Evolutionary conservation across 2,113 vertebrate species (phyloP).

Genomic region (Planiliza haematocheilus): DNA sequence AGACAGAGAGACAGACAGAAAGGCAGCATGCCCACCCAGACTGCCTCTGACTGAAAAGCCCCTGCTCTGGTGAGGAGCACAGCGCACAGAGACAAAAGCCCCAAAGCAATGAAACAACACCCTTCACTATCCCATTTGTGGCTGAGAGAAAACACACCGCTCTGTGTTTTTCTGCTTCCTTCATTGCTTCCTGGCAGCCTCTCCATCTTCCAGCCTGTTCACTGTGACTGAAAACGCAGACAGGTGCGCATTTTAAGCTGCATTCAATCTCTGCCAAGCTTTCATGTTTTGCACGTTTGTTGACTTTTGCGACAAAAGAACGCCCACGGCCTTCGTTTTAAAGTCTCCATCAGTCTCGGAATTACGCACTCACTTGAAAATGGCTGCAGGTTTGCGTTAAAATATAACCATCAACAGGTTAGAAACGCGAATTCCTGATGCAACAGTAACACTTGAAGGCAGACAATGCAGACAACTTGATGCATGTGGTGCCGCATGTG

Average conservation of each 20-base stretch:
- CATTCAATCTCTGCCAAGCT: background rate
- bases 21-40: conserved; percentile 71
- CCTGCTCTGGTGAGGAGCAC: conserved; percentile 46
- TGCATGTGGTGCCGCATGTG: conserved; percentile 53
- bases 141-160: conserved; percentile 24
- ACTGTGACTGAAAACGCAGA: background rate
- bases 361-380: background rate
- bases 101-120: conserved; percentile 50
- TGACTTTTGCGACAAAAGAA: conserved; percentile 37
- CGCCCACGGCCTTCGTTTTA: background rate
- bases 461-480: conserved; percentile 68
- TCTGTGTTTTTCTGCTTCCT: conserved; percentile 10
- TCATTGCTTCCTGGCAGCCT: background rate
- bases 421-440: conserved; percentile 41
- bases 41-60: conserved; percentile 63
- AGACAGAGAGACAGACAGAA: conserved; percentile 60
- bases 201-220: conserved; percentile 7
- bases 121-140: conserved; percentile 29
- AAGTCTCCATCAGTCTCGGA: too few species aligned
- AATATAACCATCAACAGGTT: conserved; percentile 61
- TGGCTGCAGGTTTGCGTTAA: background rate
- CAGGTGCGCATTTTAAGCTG: conserved; percentile 34
- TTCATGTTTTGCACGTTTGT: background rate
- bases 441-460: conserved; percentile 43
- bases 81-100: conserved; percentile 67